A percentile compares a stretch with the other conserved stretches of the same genome.
Evolutionary conservation across 2,797 vertebrate genomes (phyloP).

Genomic region (Coranthus polyacanthus): DNA sequence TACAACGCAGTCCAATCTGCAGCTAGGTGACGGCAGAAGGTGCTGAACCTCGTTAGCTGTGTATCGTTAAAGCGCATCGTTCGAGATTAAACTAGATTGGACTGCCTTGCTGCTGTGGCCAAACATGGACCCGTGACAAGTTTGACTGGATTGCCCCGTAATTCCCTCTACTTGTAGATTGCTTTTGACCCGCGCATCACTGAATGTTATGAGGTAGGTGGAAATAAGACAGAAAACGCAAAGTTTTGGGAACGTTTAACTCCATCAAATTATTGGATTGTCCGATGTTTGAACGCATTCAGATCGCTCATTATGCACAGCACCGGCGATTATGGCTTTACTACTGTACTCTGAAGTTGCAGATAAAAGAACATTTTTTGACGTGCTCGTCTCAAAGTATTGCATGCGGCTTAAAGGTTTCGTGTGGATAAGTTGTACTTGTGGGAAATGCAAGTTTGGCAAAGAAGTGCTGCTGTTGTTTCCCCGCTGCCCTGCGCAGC

Average conservation of each 20-base stretch:
- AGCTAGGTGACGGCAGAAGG: conserved; percentile 52
- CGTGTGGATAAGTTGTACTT: not conserved
- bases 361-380: not conserved
- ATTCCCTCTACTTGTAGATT: conserved; percentile 29
- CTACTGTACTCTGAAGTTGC: conserved; percentile 45
- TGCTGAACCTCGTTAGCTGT: conserved; percentile 32
- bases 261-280: not conserved
- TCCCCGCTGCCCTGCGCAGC: conserved; percentile 45
- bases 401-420: no score
- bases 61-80: conserved; percentile 18
- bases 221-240: not conserved
- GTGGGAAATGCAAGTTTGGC: conserved; percentile 46
- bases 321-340: not conserved
- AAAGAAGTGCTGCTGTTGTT: conserved; percentile 46
- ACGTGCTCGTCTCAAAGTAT: not conserved
- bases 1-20: conserved; percentile 42
- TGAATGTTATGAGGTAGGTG: conserved; percentile 66
- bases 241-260: conserved; percentile 40
- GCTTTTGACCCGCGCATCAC: conserved; percentile 29
- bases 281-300: not conserved
- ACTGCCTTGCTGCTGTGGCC: conserved; percentile 56
- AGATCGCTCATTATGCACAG: not conserved
- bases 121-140: conserved; percentile 66
- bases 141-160: conserved; percentile 71
- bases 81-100: conserved; percentile 40